Percentiles rank a stretch among this genome's conserved stretches.
Conservation (phyloP, 1,140 invertebrate species). For the Lasioglossum albipes region DNA sequence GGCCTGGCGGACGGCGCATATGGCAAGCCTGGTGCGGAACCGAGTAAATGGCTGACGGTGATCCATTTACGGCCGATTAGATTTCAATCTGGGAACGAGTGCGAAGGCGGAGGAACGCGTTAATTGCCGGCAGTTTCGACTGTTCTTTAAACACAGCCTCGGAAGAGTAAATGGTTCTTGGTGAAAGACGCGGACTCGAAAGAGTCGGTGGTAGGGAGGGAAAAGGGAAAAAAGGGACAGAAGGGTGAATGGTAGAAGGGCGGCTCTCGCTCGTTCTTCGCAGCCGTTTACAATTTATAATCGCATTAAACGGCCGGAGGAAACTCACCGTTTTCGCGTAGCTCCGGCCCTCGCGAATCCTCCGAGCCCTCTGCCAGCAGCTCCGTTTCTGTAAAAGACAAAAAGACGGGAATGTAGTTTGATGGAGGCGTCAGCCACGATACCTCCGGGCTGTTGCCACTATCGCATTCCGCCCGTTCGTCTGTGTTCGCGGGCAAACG, state of each 20-base stretch:
- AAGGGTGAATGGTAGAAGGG: conserved; percentile 18
- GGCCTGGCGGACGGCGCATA: too few species aligned
- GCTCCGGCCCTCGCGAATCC: conserved; percentile 20
- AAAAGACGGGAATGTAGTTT: conserved; percentile 38
- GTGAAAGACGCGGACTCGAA: neutral
- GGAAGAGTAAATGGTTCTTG: conserved; percentile 52
- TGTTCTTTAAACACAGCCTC: conserved; percentile 55
- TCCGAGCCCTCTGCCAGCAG: conserved; percentile 31
- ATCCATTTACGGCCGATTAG: conserved; percentile 33
- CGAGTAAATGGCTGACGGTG: conserved; percentile 28
- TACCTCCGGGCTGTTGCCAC: neutral
- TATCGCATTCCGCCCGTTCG: too few species aligned
- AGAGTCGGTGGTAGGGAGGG: neutral
- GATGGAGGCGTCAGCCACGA: neutral
- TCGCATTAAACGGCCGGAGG: conserved; percentile 58
- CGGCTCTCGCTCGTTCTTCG: conserved; percentile 53
- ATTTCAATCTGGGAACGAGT: conserved; percentile 47
- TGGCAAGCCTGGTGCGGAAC: too few species aligned
- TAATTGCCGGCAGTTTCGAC: conserved; percentile 65
- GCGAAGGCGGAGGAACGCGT: conserved; percentile 39
- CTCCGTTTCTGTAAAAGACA: conserved; percentile 50
- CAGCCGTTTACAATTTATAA: conserved; percentile 70
- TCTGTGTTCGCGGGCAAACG: too few species aligned
- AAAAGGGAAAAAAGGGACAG: neutral
- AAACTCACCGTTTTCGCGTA: conserved; percentile 52